phyloP scores from a whole-genome alignment of 2,113 vertebrate species.

The Petrocephalus microphthalmus region DNA sequence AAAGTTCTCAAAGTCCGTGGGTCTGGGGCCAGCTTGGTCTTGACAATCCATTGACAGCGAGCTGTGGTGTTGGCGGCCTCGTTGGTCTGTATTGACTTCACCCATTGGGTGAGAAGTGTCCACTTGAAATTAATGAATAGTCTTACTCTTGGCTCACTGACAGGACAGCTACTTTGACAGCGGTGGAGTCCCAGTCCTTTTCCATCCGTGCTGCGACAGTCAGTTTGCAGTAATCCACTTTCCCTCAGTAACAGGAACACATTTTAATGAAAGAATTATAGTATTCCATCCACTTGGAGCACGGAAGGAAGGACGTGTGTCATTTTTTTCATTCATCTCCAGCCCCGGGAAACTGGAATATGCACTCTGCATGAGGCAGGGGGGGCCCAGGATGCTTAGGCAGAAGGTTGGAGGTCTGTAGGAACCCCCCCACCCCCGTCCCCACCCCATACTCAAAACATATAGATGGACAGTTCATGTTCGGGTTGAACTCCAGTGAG shows the following conservation, averaged over 20 bases:
- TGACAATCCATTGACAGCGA: background rate
- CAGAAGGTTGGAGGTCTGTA: background rate
- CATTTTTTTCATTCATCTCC: background rate
- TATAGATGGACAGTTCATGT: background rate
- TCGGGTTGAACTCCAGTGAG: background rate
- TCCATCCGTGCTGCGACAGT: background rate
- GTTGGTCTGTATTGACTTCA: background rate
- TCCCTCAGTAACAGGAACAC: background rate
- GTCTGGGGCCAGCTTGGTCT: slow-evolving; percentile 4
- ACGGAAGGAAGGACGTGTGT: background rate
- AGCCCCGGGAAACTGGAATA: background rate
- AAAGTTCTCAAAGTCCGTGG: slow-evolving; percentile 14
- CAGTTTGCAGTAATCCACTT: background rate
- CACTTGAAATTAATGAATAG: background rate
- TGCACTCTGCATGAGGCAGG: background rate
- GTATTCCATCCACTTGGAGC: background rate
- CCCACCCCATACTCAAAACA: background rate
- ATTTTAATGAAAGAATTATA: background rate
- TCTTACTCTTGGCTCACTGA: background rate
- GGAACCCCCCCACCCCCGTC: background rate
- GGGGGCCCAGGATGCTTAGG: background rate
- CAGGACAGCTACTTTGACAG: background rate
- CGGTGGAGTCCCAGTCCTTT: background rate
- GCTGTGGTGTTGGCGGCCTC: background rate
- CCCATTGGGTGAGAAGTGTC: slow-evolving; percentile 4